These are phyloP conservation scores for Catharus minimus DNA, from an alignment of 2,113 vertebrate species.

Conservation along the genomic window DNA sequence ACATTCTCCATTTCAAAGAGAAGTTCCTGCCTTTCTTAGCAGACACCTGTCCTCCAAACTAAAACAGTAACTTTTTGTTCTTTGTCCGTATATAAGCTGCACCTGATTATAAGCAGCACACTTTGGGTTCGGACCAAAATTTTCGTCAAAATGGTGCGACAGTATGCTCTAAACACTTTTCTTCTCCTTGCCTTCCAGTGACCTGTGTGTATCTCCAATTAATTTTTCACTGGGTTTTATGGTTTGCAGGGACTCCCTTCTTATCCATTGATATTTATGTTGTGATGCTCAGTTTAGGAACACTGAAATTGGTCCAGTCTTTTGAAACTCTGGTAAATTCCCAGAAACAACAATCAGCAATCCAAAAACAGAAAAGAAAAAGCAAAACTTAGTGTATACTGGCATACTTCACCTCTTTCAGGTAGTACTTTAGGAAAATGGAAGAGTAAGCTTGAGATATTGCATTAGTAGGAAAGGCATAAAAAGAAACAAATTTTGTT, in stretches of 20 bases:
- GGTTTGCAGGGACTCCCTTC: background rate
- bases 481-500: background rate
- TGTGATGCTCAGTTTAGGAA: background rate
- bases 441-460: background rate
- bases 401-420: background rate
- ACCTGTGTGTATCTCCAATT: background rate
- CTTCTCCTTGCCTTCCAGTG: background rate
- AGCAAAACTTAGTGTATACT: background rate
- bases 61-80: no score
- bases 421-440: background rate
- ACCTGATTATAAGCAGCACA: no score
- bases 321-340: background rate
- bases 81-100: no score
- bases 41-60: no score
- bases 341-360: background rate
- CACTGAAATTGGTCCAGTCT: background rate
- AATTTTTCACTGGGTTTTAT: background rate
- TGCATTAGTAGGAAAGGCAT: accelerated
- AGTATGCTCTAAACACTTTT: background rate
- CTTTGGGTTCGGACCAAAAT: no score
- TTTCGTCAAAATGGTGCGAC: no score
- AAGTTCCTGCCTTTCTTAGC: no score
- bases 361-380: background rate
- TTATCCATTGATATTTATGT: background rate
- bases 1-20: no score